A percentile compares a stretch with the other conserved stretches of the same genome.
These are phyloP conservation scores for Scomberomorus guttatus DNA, from an alignment of 2,797 vertebrate species.

Conservation along the genomic window DNA sequence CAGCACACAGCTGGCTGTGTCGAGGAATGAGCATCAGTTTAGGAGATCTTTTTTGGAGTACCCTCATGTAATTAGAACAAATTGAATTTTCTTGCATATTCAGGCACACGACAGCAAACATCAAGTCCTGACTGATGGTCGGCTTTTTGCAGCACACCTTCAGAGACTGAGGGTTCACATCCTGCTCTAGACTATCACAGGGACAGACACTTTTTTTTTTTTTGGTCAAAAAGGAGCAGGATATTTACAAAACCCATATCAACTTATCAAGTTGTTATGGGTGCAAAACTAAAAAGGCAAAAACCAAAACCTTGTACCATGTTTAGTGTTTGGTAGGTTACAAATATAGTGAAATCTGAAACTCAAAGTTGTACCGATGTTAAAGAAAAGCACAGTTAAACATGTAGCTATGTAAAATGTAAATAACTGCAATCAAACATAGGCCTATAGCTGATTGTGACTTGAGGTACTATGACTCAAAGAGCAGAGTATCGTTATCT, in stretches of 20 bases:
- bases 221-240: neutral
- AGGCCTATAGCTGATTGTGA: constrained; percentile 21
- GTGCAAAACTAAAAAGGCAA: neutral
- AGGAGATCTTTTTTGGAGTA: constrained; percentile 14
- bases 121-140: constrained; percentile 8
- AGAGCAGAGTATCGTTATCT: neutral
- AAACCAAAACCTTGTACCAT: neutral
- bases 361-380: constrained; percentile 23
- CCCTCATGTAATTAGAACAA: constrained; percentile 17
- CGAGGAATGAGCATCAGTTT: constrained; percentile 13
- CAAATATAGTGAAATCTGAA: constrained; percentile 31
- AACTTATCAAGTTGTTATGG: neutral
- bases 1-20: constrained; percentile 15
- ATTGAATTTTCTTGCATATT: constrained; percentile 51
- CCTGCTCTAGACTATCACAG: constrained; percentile 18
- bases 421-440: constrained; percentile 57
- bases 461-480: constrained; percentile 28
- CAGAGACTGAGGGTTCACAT: neutral
- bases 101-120: constrained; percentile 24
- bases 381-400: constrained; percentile 35
- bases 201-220: constrained; percentile 3
- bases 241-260: too few relatives aligned
- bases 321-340: constrained; percentile 42
- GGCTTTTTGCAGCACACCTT: constrained; percentile 12
- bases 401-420: constrained; percentile 47